Conservation (phyloP, 2,888 invertebrate species). For the Coelopa pilipes region DNA sequence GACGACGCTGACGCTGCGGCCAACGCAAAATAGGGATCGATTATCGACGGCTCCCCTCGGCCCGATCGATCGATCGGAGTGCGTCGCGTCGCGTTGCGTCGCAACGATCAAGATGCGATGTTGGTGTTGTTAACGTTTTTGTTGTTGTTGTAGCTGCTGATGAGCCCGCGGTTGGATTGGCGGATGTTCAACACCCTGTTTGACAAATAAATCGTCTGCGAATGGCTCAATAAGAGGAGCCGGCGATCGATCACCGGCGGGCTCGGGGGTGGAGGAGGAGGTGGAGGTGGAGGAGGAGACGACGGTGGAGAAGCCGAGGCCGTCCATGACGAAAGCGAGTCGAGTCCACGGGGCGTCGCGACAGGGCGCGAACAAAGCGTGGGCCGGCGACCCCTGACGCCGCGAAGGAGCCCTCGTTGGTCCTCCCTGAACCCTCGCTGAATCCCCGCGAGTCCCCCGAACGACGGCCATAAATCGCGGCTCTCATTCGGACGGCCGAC, state of each 20-base stretch:
- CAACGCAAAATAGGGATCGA: background rate
- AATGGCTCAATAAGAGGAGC: constrained; percentile 31
- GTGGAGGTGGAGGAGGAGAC: background rate
- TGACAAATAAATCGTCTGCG: constrained; percentile 61
- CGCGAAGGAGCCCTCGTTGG: too few relatives aligned
- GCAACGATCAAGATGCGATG: too few relatives aligned
- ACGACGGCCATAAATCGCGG: too few relatives aligned
- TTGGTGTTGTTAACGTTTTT: too few relatives aligned
- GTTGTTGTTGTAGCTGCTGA: too few relatives aligned
- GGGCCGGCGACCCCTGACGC: background rate
- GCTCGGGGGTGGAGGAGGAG: background rate
- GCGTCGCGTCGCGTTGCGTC: too few relatives aligned
- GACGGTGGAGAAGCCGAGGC: background rate
- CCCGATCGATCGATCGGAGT: background rate
- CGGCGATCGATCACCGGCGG: background rate
- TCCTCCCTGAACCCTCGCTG: too few relatives aligned
- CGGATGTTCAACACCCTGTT: constrained; percentile 65
- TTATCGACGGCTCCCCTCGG: background rate
- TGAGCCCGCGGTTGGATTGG: too few relatives aligned
- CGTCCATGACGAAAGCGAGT: background rate
- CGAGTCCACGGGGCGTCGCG: background rate
- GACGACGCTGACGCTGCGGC: background rate
- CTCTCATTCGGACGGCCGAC: too few relatives aligned
- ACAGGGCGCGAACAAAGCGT: background rate
- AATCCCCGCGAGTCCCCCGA: too few relatives aligned